Evolutionary conservation across 2,797 vertebrate species (phyloP), one percentile per base, ranked within the genome.

Genomic region (Calcarius lapponicus): DNA sequence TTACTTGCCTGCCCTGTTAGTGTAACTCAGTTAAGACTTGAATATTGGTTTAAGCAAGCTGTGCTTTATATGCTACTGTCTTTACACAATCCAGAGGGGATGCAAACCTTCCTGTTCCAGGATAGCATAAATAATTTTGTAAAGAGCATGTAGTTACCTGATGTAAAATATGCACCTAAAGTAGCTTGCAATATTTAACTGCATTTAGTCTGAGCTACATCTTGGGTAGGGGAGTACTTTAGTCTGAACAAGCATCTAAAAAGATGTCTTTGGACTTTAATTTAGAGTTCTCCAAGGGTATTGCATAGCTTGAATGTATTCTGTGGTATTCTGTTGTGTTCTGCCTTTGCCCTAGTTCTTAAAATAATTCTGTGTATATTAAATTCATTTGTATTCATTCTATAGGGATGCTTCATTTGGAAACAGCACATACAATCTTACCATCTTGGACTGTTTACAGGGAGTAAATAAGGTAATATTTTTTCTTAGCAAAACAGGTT

Each of bases 401-500:
- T 93, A 20, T 95, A 99, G 99, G 97, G 99, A 99, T 74, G 99
- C 99, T 61, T 99, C 99, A 13, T 99, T 99, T 97, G 99, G 99
- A 94, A 99, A 98, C 93, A 99, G 98, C 97, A 99, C 98, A 45
- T 99, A 98, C 97, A 99, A 98, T 97, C 98, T 99, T 75, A 99
- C 98, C 0, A 98, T 99, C 97, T 98, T 99, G 38, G 99, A 99
- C 97, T 99, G 99, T 97, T 98, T 99, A 95, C 99, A 99, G 97
- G 99, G 99, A 92, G 97, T 99, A 97, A 98, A 98, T 94, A 99
- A 99, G 99, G 99, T 99, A 98, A 98, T 90, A 26, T 16, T 73
- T 92, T 17, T 87, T 18, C 64, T 84, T 84, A 76, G 38, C 42
- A 62, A 76, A 70, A 48, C 20, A 47, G 10, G 20, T 69, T 86